phyloP scores from a whole-genome alignment of 2,888 invertebrate genomes.

The Hydrotaea cyrtoneurina region DNA sequence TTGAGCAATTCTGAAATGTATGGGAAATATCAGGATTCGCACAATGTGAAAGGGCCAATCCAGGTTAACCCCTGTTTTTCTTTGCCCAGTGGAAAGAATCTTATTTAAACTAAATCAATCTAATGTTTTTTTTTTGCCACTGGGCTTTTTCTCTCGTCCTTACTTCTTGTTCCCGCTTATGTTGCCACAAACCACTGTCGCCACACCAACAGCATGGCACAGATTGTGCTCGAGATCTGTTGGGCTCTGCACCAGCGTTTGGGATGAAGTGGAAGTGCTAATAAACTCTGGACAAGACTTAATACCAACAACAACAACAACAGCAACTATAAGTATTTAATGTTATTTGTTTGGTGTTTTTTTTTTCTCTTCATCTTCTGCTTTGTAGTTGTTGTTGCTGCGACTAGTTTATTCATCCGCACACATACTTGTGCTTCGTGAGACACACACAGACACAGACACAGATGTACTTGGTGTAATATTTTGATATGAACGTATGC shows the following conservation, averaged over 20 bases:
- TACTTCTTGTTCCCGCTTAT: too few relatives aligned
- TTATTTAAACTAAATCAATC: too few relatives aligned
- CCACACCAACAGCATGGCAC: neutral
- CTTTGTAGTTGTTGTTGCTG: neutral
- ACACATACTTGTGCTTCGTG: neutral
- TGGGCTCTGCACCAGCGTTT: neutral
- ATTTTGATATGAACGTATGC: neutral
- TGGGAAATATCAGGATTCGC: too few relatives aligned
- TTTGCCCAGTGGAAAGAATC: too few relatives aligned
- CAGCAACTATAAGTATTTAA: conserved; percentile 34
- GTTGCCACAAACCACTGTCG: too few relatives aligned
- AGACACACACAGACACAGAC: neutral
- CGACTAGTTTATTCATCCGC: neutral
- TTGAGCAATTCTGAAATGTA: too few relatives aligned
- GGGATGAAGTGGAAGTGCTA: conserved; percentile 47
- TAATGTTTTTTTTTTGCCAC: too few relatives aligned
- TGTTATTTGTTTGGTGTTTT: conserved; percentile 14
- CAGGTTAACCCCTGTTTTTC: too few relatives aligned
- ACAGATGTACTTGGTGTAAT: neutral
- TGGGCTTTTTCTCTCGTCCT: too few relatives aligned
- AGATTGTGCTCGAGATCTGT: neutral
- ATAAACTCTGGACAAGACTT: conserved; percentile 57
- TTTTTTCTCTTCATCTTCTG: neutral
- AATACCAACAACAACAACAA: conserved; percentile 27
- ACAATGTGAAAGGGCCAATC: too few relatives aligned